A percentile compares a stretch with the other conserved stretches of the same genome.
Evolutionary conservation across 2,113 vertebrate species (phyloP).

Genomic region (Pituophis catenifer): DNA sequence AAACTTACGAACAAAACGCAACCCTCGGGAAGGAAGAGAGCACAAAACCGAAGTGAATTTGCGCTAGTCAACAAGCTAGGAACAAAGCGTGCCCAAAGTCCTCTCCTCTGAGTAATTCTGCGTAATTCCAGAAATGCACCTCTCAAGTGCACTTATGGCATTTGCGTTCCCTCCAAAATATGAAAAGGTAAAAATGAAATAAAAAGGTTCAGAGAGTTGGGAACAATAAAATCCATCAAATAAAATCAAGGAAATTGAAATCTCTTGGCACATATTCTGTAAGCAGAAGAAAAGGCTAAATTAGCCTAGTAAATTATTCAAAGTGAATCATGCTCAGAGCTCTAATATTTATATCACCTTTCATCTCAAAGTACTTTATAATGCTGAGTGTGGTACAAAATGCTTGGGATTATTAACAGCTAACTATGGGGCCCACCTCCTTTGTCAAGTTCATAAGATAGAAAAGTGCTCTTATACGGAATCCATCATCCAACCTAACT

Average conservation of each 20-base stretch:
- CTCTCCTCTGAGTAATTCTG: not conserved
- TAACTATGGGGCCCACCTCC: not conserved
- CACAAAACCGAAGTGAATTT: not conserved
- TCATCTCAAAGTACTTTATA: constrained; percentile 14
- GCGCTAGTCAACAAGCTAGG: not conserved
- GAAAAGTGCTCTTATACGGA: not conserved
- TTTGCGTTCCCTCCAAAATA: not conserved
- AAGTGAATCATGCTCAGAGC: constrained; percentile 9
- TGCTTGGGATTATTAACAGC: constrained; percentile 8
- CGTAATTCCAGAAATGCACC: not conserved
- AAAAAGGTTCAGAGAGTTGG: not conserved
- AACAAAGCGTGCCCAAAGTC: not conserved
- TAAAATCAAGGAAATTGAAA: constrained; percentile 35
- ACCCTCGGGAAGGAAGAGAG: not conserved
- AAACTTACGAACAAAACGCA: not conserved
- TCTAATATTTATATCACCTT: constrained; percentile 32
- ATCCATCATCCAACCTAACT: not conserved
- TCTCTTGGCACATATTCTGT: constrained; percentile 17
- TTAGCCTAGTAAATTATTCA: constrained; percentile 39
- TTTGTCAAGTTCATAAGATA: not conserved
- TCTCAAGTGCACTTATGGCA: not conserved
- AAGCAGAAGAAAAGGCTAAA: constrained; percentile 32
- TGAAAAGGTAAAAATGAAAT: not conserved
- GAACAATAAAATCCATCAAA: constrained; percentile 21
- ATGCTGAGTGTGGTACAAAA: constrained; percentile 1